Conservation (phyloP, 2,797 vertebrate species). For the Peromyscus nudipes region DNA sequence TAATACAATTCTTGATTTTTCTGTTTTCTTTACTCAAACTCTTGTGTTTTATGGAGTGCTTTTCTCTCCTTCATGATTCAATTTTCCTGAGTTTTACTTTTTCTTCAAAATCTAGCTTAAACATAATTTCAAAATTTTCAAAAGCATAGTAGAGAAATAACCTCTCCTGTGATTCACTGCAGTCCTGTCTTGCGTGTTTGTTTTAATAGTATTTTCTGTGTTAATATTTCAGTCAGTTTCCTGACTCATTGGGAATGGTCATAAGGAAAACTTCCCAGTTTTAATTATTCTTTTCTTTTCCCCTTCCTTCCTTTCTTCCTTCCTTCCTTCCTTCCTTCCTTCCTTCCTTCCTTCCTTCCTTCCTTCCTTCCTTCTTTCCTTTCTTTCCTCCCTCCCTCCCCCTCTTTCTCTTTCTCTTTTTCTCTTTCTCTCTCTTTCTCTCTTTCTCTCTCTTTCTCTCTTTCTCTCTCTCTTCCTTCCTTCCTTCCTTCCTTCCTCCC, state of each 20-base stretch:
- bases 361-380: too few relatives aligned
- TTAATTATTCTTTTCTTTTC: neutral
- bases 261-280: neutral
- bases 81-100: slow-evolving; percentile 7
- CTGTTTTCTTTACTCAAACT: neutral
- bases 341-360: too few relatives aligned
- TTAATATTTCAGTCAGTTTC: slow-evolving; percentile 5
- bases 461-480: too few relatives aligned
- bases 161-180: neutral
- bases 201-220: slow-evolving; percentile 34
- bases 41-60: neutral
- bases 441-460: too few relatives aligned
- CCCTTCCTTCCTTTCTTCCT: too few relatives aligned
- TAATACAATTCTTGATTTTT: neutral
- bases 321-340: fast-evolving
- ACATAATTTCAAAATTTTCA: neutral
- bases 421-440: fast-evolving
- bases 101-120: slow-evolving; percentile 19
- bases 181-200: neutral
- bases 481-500: too few relatives aligned
- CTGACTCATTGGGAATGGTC: neutral
- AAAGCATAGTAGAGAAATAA: neutral
- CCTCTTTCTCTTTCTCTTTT: too few relatives aligned
- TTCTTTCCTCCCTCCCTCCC: too few relatives aligned
- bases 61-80: slow-evolving; percentile 4